Conservation (phyloP, 2,797 vertebrate genomes). For the Chiloscyllium punctatum region DNA sequence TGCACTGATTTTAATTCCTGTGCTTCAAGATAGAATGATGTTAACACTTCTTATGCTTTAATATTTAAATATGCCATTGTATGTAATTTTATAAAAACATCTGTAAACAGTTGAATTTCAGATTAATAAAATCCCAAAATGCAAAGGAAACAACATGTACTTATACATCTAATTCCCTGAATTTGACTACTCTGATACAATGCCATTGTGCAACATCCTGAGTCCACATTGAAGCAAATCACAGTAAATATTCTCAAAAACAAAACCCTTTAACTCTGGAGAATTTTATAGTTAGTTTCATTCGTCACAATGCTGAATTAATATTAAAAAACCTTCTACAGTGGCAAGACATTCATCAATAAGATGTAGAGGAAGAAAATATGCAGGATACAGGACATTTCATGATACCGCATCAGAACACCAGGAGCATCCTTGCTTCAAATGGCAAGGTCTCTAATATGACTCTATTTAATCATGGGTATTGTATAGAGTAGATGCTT, state of each 20-base stretch:
- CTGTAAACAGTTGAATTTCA: background rate
- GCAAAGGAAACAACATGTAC: background rate
- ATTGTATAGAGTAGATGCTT: background rate
- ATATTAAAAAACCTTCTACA: background rate
- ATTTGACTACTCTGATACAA: background rate
- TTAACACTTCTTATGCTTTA: background rate
- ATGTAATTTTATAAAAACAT: background rate
- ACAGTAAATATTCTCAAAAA: background rate
- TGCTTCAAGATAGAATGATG: background rate
- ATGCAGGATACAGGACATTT: background rate
- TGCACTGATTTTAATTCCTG: background rate
- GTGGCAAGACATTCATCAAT: background rate
- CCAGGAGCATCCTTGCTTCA: background rate
- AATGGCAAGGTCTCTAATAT: constrained; percentile 13
- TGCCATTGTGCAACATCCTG: background rate
- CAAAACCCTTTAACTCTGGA: background rate
- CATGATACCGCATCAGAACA: background rate
- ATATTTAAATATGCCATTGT: background rate
- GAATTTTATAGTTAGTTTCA: background rate
- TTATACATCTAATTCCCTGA: background rate
- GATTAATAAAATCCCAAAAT: background rate
- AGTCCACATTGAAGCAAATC: background rate
- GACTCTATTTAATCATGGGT: background rate
- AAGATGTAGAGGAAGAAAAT: background rate
- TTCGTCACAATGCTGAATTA: background rate